These are phyloP conservation scores for Saccostrea cuccullata DNA, from an alignment of 1,140 invertebrate species.

Conservation along the genomic window DNA sequence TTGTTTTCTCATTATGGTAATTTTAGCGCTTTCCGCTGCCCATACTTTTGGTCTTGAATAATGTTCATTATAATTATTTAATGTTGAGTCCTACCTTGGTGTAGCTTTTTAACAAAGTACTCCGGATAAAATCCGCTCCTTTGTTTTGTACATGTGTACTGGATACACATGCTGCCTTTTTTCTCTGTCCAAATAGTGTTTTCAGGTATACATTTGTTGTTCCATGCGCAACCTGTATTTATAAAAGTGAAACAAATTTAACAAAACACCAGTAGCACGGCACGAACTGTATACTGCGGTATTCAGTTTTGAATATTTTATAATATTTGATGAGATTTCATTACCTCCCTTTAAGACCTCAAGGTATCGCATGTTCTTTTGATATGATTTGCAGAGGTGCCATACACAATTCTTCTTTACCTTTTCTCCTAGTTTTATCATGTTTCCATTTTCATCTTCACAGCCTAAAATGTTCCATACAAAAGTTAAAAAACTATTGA, in stretches of 20 bases:
- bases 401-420: background rate
- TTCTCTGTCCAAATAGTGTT: constrained; percentile 13
- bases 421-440: constrained; percentile 7
- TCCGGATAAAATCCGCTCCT: background rate
- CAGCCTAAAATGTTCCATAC: background rate
- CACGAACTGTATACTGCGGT: background rate
- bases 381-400: background rate
- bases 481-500: too few relatives aligned
- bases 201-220: background rate
- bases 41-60: background rate
- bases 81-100: background rate
- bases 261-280: background rate
- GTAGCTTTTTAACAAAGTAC: constrained; percentile 5
- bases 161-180: background rate
- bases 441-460: constrained; percentile 20
- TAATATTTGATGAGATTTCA: too few relatives aligned
- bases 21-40: too few relatives aligned
- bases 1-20: too few relatives aligned
- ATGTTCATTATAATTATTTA: too few relatives aligned
- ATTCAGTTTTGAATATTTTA: background rate
- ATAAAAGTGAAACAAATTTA: background rate
- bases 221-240: constrained; percentile 11
- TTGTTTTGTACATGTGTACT: background rate
- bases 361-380: background rate
- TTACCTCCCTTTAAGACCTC: constrained; percentile 12